A percentile compares a stretch with the other conserved stretches of the same genome.
phyloP scores from a whole-genome alignment of 2,797 vertebrate species.

The Neosilurus mollespiculum region DNA sequence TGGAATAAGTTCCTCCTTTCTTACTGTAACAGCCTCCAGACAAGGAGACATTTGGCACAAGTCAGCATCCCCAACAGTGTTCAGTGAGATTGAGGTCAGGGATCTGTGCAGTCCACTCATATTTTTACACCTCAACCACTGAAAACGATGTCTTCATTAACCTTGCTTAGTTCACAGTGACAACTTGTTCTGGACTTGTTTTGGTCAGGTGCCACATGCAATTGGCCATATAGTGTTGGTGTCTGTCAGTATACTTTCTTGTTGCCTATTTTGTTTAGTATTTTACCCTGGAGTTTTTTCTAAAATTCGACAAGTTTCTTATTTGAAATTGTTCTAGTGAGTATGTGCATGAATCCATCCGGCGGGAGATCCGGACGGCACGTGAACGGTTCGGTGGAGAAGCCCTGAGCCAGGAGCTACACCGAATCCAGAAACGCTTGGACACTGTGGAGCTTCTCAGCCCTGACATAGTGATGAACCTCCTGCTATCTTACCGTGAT shows the following conservation, averaged over 20 bases:
- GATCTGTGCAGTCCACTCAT: neutral
- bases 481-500: slow-evolving; percentile 88
- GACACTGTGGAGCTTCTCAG: slow-evolving; percentile 88
- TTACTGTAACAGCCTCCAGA: neutral
- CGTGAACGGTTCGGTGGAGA: slow-evolving; percentile 81
- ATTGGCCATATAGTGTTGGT: neutral
- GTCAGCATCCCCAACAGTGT: neutral
- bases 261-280: neutral
- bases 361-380: slow-evolving; percentile 81
- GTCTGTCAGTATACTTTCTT: neutral
- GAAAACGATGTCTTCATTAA: neutral
- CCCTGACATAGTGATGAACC: slow-evolving; percentile 87
- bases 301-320: neutral
- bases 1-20: neutral
- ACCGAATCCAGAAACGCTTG: slow-evolving; percentile 82
- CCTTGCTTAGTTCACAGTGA: neutral
- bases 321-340: slow-evolving; percentile 57
- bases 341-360: slow-evolving; percentile 85
- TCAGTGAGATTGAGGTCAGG: neutral
- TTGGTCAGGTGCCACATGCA: neutral
- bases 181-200: too few species aligned
- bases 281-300: neutral
- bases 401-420: slow-evolving; percentile 79
- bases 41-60: neutral
- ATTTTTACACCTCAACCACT: too few species aligned